Evolutionary conservation across 2,113 vertebrate species (phyloP).

Genomic region (Apaloderma vittatum): DNA sequence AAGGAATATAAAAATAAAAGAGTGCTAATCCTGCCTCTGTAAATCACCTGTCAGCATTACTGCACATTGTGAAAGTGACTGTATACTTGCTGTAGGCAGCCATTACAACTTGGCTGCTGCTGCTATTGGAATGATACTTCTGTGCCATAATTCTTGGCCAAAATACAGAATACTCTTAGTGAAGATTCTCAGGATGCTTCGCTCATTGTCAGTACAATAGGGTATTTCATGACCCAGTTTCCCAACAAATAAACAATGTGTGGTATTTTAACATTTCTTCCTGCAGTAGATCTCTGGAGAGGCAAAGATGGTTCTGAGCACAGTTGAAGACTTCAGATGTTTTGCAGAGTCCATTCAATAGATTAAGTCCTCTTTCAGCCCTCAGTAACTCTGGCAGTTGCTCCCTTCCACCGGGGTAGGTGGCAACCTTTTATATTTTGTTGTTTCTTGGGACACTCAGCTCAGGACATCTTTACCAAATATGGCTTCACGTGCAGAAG

Average conservation of each 20-base stretch:
- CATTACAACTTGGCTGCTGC: not conserved
- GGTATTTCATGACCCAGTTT: constrained; percentile 18
- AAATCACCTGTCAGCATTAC: not conserved
- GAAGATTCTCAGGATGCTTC: not conserved
- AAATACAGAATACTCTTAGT: not conserved
- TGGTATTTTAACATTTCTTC: not conserved
- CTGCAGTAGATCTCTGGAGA: not conserved
- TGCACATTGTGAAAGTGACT: not conserved
- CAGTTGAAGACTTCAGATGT: not conserved
- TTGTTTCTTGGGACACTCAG: not conserved
- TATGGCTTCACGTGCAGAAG: accelerated
- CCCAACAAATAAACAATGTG: not conserved
- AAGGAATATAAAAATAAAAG: not conserved
- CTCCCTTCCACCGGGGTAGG: not conserved
- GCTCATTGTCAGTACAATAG: not conserved
- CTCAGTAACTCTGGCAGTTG: not conserved
- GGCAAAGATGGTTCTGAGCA: not conserved
- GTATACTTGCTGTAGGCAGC: not conserved
- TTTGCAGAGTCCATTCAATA: not conserved
- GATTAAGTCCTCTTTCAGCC: not conserved
- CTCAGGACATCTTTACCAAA: accelerated
- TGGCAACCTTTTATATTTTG: not conserved
- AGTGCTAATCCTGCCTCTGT: not conserved
- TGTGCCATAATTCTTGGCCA: not conserved
- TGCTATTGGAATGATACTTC: not conserved